Percentiles rank a stretch among this genome's conserved stretches.
Conservation (phyloP, 2,113 vertebrate genomes). For the Myxocyprinus asiaticus region DNA sequence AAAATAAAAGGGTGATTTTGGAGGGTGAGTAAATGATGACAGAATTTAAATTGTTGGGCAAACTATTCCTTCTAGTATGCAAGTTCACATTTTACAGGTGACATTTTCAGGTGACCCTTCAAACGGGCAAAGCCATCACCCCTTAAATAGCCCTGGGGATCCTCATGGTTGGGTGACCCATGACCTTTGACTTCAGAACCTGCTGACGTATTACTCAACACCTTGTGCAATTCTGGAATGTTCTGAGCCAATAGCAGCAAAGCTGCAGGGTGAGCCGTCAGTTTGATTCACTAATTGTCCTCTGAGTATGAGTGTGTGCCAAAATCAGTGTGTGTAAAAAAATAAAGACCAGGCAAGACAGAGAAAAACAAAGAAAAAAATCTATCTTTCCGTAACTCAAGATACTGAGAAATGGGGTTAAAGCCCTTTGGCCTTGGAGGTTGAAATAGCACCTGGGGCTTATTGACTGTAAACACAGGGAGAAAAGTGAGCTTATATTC, state of each 20-base stretch:
- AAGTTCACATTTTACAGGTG: conserved; percentile 20
- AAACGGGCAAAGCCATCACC: conserved; percentile 13
- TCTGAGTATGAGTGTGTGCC: background rate
- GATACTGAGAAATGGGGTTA: conserved; percentile 41
- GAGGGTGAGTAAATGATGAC: background rate
- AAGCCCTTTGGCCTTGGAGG: conserved; percentile 34
- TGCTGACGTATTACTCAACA: conserved; percentile 74
- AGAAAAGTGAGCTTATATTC: conserved; percentile 43
- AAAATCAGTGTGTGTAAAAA: background rate
- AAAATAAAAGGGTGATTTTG: no score
- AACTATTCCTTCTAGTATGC: background rate
- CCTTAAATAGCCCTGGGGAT: conserved; percentile 60
- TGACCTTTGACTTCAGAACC: conserved; percentile 64
- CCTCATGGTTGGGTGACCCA: conserved; percentile 54
- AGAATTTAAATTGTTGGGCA: background rate
- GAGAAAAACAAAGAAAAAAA: conserved; percentile 6
- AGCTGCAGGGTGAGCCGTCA: conserved; percentile 54
- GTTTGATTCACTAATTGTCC: conserved; percentile 42
- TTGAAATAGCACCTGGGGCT: conserved; percentile 36
- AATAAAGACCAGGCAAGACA: background rate
- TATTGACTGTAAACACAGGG: conserved; percentile 50
- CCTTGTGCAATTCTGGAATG: conserved; percentile 69
- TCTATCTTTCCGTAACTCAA: conserved; percentile 18
- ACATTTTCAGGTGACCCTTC: conserved; percentile 33
- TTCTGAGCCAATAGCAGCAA: conserved; percentile 55